Percentiles rank a stretch among this genome's conserved stretches.
Conservation (phyloP, 2,113 vertebrate genomes). For the Tonatia bakeri region DNA sequence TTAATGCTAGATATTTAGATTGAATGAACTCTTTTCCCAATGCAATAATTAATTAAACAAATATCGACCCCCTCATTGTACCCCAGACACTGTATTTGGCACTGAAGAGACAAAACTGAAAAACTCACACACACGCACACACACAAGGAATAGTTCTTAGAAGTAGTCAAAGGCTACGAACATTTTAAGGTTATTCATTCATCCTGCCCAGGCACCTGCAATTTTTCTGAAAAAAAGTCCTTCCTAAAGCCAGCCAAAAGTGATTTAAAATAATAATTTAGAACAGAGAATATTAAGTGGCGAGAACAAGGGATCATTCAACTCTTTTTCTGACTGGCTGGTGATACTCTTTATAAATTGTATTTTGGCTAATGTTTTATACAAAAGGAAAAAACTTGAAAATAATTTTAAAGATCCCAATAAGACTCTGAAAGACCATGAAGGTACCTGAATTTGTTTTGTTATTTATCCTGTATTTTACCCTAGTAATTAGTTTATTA, state of each 20-base stretch:
- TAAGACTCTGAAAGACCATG: not conserved
- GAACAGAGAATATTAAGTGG: not conserved
- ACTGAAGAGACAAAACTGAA: not conserved
- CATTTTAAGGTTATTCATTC: not conserved
- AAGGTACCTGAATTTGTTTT: not conserved
- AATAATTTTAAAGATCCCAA: not conserved
- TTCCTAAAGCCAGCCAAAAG: slow-evolving; percentile 5
- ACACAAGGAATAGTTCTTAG: not conserved
- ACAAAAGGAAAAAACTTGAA: not conserved
- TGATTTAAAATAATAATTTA: slow-evolving; percentile 15
- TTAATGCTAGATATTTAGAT: not conserved
- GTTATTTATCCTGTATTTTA: not conserved
- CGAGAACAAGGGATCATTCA: not conserved
- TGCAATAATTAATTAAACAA: not conserved
- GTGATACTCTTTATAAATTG: not conserved
- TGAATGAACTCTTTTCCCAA: not conserved
- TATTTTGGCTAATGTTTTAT: not conserved
- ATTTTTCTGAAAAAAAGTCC: not conserved
- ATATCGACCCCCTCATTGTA: not conserved
- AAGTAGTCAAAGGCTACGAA: not conserved
- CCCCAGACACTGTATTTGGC: not conserved
- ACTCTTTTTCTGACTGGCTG: not conserved
- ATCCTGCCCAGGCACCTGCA: not conserved
- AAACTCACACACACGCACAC: not conserved
- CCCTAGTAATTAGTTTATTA: not conserved